A percentile compares a stretch with the other conserved stretches of the same genome.
These are phyloP conservation scores for Drosophila serrata DNA, from an alignment of 1,140 invertebrate genomes.

Conservation along the genomic window DNA sequence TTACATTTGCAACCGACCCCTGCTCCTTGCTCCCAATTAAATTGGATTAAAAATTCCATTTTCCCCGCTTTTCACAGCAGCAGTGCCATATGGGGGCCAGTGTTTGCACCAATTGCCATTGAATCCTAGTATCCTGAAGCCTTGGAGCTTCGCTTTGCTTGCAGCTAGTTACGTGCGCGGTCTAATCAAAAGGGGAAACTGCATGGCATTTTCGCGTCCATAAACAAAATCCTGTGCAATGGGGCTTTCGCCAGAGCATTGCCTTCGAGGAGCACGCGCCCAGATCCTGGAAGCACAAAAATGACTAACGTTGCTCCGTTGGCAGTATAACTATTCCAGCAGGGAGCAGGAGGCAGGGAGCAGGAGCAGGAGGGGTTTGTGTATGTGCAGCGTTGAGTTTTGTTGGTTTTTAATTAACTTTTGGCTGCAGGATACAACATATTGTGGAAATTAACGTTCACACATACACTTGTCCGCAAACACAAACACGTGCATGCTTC, in stretches of 20 bases:
- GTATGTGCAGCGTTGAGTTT: slow-evolving; percentile 68
- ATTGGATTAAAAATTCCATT: slow-evolving; percentile 84
- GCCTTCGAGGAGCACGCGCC: slow-evolving; percentile 24
- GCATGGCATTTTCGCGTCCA: slow-evolving; percentile 52
- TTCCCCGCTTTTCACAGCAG: slow-evolving; percentile 52
- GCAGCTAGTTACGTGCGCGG: slow-evolving; percentile 53
- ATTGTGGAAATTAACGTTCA: slow-evolving; percentile 84
- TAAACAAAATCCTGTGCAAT: slow-evolving; percentile 54
- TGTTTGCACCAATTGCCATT: slow-evolving; percentile 64
- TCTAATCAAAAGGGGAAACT: slow-evolving; percentile 79
- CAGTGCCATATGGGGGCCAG: slow-evolving; percentile 63
- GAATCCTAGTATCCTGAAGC: slow-evolving; percentile 32
- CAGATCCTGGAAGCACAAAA: slow-evolving; percentile 46
- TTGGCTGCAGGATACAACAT: slow-evolving; percentile 85
- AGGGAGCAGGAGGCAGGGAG: neutral
- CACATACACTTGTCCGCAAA: slow-evolving; percentile 58
- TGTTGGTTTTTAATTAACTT: slow-evolving; percentile 86
- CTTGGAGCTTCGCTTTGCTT: neutral
- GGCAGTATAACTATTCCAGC: slow-evolving; percentile 5
- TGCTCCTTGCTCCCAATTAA: slow-evolving; percentile 57
- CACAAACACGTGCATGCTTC: slow-evolving; percentile 58
- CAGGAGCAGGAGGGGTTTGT: slow-evolving; percentile 3
- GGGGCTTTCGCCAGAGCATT: slow-evolving; percentile 7
- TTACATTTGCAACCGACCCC: slow-evolving; percentile 17
- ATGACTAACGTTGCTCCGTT: slow-evolving; percentile 37